Percentiles rank a stretch among this genome's conserved stretches.
Evolutionary conservation across 1,140 invertebrate genomes (phyloP).

Genomic region (Globodera ellingtonae): DNA sequence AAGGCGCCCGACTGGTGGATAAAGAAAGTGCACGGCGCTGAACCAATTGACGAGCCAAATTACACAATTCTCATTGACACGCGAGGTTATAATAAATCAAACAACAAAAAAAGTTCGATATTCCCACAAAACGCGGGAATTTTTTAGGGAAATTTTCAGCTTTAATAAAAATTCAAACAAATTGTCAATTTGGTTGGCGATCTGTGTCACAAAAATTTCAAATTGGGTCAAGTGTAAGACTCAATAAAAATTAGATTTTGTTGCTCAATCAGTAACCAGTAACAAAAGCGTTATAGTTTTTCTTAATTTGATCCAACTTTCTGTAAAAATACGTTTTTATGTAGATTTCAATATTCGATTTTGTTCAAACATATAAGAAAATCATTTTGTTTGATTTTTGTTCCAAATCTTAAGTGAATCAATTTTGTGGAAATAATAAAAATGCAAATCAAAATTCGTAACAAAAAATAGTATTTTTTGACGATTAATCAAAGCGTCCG

Average conservation of each 20-base stretch:
- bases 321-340: no score
- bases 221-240: neutral
- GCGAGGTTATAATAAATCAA: slow-evolving; percentile 26
- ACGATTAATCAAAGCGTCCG: neutral
- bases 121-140: no score
- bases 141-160: no score
- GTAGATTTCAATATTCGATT: no score
- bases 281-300: no score
- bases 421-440: neutral
- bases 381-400: neutral
- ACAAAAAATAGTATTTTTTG: neutral
- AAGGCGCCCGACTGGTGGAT: slow-evolving; percentile 65
- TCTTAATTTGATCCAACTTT: no score
- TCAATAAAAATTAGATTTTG: neutral
- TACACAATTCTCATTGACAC: slow-evolving; percentile 68
- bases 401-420: no score
- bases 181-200: no score
- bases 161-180: no score
- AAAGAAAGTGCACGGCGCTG: slow-evolving; percentile 58
- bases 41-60: slow-evolving; percentile 65
- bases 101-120: no score
- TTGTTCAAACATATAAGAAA: neutral
- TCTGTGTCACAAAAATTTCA: no score
- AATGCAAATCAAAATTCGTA: neutral
- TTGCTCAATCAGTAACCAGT: no score